These are phyloP conservation scores for Dioctria linearis DNA, from an alignment of 2,888 invertebrate species.

Conservation along the genomic window DNA sequence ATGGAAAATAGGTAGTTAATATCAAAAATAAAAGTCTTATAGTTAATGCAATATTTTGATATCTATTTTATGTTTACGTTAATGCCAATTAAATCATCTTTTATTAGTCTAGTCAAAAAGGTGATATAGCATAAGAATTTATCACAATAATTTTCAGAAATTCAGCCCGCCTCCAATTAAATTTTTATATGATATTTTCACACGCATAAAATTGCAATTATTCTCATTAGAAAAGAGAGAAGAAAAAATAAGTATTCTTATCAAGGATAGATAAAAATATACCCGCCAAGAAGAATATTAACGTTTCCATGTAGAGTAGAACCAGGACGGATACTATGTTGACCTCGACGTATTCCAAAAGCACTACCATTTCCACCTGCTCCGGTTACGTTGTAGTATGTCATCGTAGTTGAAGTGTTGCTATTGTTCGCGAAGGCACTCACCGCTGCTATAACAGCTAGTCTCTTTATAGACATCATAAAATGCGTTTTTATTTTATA, in stretches of 20 bases:
- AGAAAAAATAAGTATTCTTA: background rate
- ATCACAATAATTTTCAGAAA: too few species aligned
- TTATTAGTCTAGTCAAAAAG: too few species aligned
- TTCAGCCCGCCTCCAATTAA: too few species aligned
- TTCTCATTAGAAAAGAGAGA: background rate
- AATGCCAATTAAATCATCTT: too few species aligned
- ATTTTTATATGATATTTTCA: too few species aligned
- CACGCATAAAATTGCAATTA: too few species aligned
- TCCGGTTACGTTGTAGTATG: constrained; percentile 52
- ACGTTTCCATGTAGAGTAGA: constrained; percentile 74
- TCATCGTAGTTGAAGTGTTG: constrained; percentile 57
- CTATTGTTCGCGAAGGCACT: constrained; percentile 65
- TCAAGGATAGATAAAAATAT: constrained; percentile 65
- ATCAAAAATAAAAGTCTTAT: too few species aligned
- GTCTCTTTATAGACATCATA: constrained; percentile 78
- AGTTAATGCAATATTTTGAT: too few species aligned
- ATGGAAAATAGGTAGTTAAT: too few species aligned
- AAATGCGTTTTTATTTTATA: background rate
- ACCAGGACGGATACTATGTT: constrained; percentile 63
- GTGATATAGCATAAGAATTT: too few species aligned
- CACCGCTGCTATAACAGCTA: constrained; percentile 72
- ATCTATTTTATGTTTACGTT: too few species aligned
- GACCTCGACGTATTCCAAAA: constrained; percentile 61
- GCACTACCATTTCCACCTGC: constrained; percentile 62
- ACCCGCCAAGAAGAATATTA: constrained; percentile 86